phyloP scores from a whole-genome alignment of 2,888 invertebrate genomes.

The Steinernema scapterisci region DNA sequence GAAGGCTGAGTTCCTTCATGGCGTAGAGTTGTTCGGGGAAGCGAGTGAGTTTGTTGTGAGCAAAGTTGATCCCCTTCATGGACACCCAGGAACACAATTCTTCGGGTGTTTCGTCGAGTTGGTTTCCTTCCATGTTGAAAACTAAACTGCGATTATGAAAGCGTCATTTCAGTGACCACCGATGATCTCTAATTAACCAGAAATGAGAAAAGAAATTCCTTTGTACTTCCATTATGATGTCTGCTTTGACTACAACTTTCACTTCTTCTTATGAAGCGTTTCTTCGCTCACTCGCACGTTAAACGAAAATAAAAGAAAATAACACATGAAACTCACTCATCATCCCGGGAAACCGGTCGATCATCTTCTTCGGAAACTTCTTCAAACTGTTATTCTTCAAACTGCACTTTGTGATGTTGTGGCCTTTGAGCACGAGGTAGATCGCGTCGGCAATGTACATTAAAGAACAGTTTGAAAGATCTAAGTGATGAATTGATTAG shows the following conservation, averaged over 20 bases:
- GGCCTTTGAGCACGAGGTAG: conserved; percentile 57
- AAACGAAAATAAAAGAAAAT: too few species aligned
- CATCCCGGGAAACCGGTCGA: conserved; percentile 54
- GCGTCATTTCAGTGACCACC: too few species aligned
- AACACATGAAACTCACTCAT: conserved; percentile 41
- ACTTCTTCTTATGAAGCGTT: too few species aligned
- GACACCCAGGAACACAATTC: conserved; percentile 51
- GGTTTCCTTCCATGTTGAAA: conserved; percentile 57
- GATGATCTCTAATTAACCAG: too few species aligned
- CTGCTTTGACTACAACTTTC: too few species aligned
- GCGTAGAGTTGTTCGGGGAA: conserved; percentile 50
- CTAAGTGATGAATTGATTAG: conserved; percentile 41
- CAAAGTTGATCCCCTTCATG: conserved; percentile 53
- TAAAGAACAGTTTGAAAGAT: conserved; percentile 57
- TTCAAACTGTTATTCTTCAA: conserved; percentile 56
- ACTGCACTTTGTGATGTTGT: conserved; percentile 42
- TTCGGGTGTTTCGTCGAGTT: conserved; percentile 52
- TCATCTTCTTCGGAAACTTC: conserved; percentile 61
- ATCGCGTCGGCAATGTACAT: conserved; percentile 64
- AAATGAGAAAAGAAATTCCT: too few species aligned
- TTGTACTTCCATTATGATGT: too few species aligned
- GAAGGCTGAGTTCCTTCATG: conserved; percentile 44
- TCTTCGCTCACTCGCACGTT: too few species aligned
- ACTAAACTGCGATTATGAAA: too few species aligned
- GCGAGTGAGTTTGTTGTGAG: conserved; percentile 49